Base-by-base conservation (phyloP, 2,888 invertebrate genomes). In the Eupsilia transversa region DNA sequence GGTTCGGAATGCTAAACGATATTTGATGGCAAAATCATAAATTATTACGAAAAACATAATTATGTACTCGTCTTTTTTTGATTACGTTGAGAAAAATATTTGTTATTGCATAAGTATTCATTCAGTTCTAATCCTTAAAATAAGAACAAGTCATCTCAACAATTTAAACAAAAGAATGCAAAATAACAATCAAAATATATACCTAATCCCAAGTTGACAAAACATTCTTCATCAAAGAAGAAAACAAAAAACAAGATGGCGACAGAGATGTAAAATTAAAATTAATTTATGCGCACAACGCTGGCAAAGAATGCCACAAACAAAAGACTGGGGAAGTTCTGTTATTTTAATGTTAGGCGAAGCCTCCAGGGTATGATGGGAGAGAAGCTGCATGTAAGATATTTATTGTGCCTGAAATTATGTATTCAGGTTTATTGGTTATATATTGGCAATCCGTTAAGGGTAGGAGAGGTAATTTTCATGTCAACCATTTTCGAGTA, bases 221-320 rank as follows among this genome's bases (percentile, higher is more conserved):
- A 90, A 90, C 86, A 90, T 91, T 89, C 87, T 79, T 86, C 77
- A 80, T 86, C 81, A 86, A 85, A 86, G 77, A 80, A 74, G 41
- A 74, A 84, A 82, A 81, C 72, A 79, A 83, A 77, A 83, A 85
- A 83, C 77, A 86, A 84, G 79, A 79, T 86, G 82, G 86, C 80
- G 85, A 87, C 88, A 86, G 86, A 87, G 85, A 86, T 79, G 85
- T 86, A 89, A 89, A 88, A 87, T 88, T 88, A 80, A 92, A 93
- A 93, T 93, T 93, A 94, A 94, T 92, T 93, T 91, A 91, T 91
- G 87, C 91, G 86, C 83, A 85, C 91, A 90, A 90, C 91, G 90
- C 83, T 72, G 60, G 74, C 80, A 79, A 94, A 94, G 94, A 93
- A 94, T 94, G 91, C 89, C 85, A 87, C 88, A 90, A 91, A 91